These are phyloP conservation scores for Trachelipus rathkii DNA, from an alignment of 1,140 invertebrate genomes.

Conservation along the genomic window DNA sequence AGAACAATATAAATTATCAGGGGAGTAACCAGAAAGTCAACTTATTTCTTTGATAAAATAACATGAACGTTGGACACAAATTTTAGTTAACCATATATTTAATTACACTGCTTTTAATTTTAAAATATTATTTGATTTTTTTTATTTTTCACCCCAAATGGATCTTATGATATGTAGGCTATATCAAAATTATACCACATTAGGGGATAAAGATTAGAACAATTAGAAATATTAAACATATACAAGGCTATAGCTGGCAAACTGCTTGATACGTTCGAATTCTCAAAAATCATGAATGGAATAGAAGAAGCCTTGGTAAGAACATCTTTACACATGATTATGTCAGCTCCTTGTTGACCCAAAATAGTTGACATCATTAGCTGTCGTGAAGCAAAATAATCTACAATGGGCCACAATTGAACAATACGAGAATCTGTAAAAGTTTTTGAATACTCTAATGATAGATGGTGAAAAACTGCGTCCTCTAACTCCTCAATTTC, in stretches of 20 bases:
- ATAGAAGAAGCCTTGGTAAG: not conserved
- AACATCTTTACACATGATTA: not conserved
- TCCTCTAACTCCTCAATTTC: not conserved
- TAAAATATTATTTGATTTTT: too few relatives aligned
- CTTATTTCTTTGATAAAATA: too few relatives aligned
- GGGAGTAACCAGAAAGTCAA: too few relatives aligned
- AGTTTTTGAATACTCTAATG: not conserved
- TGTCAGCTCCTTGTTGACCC: not conserved
- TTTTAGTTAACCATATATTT: too few relatives aligned
- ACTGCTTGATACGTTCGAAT: not conserved
- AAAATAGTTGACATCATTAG: not conserved
- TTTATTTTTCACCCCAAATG: too few relatives aligned
- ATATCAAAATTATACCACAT: not conserved
- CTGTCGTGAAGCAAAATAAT: not conserved
- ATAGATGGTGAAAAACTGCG: not conserved
- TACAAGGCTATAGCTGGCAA: not conserved
- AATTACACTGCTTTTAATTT: too few relatives aligned
- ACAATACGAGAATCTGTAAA: not conserved
- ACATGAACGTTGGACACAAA: too few relatives aligned
- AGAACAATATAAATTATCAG: too few relatives aligned
- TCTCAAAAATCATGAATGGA: not conserved
- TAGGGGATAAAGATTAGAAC: not conserved
- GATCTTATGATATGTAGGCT: too few relatives aligned
- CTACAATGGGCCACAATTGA: not conserved
- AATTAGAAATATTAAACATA: not conserved